Evolutionary conservation across 2,797 vertebrate species (phyloP), one percentile per base, ranked within the genome.

Genomic region (Aldrovandia affinis): DNA sequence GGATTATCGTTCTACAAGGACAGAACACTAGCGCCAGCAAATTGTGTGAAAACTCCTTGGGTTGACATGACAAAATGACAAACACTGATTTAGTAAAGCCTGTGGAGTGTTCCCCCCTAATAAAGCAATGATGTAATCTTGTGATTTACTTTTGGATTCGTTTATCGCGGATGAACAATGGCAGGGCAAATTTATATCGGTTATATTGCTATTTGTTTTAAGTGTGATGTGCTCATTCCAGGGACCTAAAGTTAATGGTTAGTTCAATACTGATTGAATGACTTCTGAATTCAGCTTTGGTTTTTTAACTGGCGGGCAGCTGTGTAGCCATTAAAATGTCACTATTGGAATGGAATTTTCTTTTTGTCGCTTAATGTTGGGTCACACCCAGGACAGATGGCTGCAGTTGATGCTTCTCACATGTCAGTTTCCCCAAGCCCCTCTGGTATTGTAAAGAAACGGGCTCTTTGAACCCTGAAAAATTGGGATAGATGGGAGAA

Each of bases 1-100:
- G 93, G 93, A 94, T 95, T 95, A 94, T 87, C 55, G 89, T 83
- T 91, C 77, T 86, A 77, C 91, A 91, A 93, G 93, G 93, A 92
- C 93, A 89, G 88, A 82, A 84, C 18, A n/a, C 42, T 70, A n/a
- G 52, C 83, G 78, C 65, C 25, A 89, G 89, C 85, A 84, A 84
- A 83, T 84, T 57, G 22, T 84, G 88, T 82, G 59, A 75, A 57
- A 84, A n/a, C 39, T 25, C 73, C 73, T 44, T 77, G 39, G 25
- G 65, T 39, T 70, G 22, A 63, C 22, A 44, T 25, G 25, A 12
- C 6, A 25, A 77, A 77, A 77, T 25, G 0, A 10, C 20, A 47
- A 8, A 2, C 25, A 20, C 15, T 42, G 68, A 12, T 70, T 3
- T 14, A 73, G 68, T 73, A 73, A 42, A 36, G 33, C 36, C 33